phyloP scores from a whole-genome alignment of 2,797 vertebrate species.

The Dermochelys coriacea region DNA sequence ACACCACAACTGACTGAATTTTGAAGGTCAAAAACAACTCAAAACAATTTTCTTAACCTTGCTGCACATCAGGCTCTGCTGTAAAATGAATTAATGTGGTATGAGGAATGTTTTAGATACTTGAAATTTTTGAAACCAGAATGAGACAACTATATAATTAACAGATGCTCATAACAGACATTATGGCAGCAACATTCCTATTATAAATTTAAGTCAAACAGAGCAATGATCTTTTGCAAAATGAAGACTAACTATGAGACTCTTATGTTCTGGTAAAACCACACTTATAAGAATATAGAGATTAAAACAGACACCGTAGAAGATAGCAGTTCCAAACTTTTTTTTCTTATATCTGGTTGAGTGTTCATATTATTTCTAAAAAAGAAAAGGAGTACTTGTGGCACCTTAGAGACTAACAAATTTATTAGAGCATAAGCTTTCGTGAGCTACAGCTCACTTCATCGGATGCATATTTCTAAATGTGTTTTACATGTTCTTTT shows the following conservation, averaged over 20 bases:
- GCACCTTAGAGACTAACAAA: too few relatives aligned
- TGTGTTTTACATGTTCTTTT: neutral
- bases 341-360: neutral
- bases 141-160: neutral
- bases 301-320: neutral
- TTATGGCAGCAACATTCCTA: neutral
- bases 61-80: neutral
- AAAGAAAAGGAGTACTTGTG: too few relatives aligned
- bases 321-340: neutral
- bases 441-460: too few relatives aligned
- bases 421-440: too few relatives aligned
- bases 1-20: neutral
- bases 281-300: neutral
- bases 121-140: neutral
- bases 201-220: neutral
- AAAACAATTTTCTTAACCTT: neutral
- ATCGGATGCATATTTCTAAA: neutral
- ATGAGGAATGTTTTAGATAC: neutral
- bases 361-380: neutral
- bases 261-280: neutral
- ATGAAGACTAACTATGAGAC: neutral
- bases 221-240: neutral
- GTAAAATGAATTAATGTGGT: neutral
- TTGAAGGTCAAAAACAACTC: neutral
- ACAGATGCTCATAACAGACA: neutral